Conservation (phyloP, 2,797 vertebrate species). For the Lemur catta region DNA sequence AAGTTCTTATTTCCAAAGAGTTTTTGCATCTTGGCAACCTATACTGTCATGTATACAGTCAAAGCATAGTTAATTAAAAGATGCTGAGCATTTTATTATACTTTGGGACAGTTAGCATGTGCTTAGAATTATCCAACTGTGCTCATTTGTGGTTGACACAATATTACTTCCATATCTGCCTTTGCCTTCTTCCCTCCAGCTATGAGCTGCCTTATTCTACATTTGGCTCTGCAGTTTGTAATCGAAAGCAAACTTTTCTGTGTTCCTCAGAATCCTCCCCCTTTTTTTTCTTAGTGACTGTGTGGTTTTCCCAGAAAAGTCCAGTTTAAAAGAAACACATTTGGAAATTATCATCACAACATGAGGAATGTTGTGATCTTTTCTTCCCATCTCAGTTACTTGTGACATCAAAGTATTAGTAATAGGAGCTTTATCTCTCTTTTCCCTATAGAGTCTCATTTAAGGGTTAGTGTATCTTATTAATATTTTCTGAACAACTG, state of each 20-base stretch:
- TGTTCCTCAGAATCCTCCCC: background rate
- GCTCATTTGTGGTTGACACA: conserved; percentile 60
- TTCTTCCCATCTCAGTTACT: background rate
- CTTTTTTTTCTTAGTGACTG: background rate
- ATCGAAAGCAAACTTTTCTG: conserved; percentile 49
- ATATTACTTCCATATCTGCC: conserved; percentile 29
- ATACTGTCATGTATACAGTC: conserved; percentile 4
- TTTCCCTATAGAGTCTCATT: background rate
- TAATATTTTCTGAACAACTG: background rate
- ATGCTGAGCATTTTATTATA: conserved; percentile 44
- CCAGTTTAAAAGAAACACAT: conserved; percentile 1
- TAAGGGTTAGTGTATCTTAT: background rate
- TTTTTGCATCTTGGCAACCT: conserved; percentile 46
- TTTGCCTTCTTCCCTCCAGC: conserved; percentile 39
- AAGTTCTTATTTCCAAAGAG: conserved; percentile 37
- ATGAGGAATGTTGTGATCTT: background rate
- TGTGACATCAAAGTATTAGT: background rate
- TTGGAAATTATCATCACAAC: background rate
- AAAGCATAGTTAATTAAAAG: conserved; percentile 57
- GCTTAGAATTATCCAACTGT: conserved; percentile 47
- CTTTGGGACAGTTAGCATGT: conserved; percentile 44
- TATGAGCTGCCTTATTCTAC: conserved; percentile 31
- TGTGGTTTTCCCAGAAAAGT: background rate
- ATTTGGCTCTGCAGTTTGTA: conserved; percentile 40
- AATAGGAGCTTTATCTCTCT: background rate